Conservation (phyloP, 2,797 vertebrate species). For the Cirrhinus molitorella region DNA sequence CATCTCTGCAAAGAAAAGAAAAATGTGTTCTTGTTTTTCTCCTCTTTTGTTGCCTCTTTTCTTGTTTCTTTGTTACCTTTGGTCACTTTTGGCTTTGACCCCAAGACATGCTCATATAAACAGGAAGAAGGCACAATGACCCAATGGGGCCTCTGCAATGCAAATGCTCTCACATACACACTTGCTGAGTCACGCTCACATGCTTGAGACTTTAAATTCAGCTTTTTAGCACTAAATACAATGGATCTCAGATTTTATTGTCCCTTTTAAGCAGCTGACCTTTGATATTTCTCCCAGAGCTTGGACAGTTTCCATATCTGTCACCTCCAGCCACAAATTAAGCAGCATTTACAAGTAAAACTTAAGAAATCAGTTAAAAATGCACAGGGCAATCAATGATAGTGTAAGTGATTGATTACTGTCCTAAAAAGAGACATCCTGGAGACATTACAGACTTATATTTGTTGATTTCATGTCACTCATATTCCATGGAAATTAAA, state of each 20-base stretch:
- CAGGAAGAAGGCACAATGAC: conserved; percentile 76
- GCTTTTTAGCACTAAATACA: conserved; percentile 29
- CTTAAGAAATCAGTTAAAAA: conserved; percentile 6
- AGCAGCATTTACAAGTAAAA: conserved; percentile 6
- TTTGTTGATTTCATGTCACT: neutral
- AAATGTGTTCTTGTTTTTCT: neutral
- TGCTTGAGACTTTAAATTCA: conserved; percentile 30
- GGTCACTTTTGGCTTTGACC: conserved; percentile 75
- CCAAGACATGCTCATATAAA: conserved; percentile 79
- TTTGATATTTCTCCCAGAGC: neutral
- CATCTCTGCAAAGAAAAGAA: neutral
- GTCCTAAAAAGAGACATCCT: neutral
- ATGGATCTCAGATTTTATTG: conserved; percentile 26
- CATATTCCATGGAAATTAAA: neutral
- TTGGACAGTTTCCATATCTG: neutral
- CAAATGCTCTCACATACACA: conserved; percentile 36
- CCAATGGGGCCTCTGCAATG: conserved; percentile 20
- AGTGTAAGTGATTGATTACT: neutral
- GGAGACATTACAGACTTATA: neutral
- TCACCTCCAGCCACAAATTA: conserved; percentile 6
- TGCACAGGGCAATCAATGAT: neutral
- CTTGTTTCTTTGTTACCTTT: conserved; percentile 49
- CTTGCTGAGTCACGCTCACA: conserved; percentile 5
- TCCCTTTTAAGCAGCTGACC: neutral
- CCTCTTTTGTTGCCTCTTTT: conserved; percentile 32